Conservation (phyloP, 2,797 vertebrate species). For the Ispidina picta region DNA sequence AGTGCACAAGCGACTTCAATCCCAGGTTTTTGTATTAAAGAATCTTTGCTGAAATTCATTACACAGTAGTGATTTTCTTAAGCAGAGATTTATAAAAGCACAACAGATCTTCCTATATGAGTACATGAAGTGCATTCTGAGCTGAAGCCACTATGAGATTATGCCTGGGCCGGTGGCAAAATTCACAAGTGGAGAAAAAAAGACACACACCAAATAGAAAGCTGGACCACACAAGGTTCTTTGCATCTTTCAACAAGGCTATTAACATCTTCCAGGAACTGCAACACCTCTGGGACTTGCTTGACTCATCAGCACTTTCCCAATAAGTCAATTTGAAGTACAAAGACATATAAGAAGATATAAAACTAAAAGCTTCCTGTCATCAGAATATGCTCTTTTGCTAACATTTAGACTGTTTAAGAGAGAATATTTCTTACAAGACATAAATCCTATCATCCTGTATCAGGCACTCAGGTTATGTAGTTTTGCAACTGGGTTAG, state of each 20-base stretch:
- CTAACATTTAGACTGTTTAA: neutral
- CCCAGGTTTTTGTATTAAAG: neutral
- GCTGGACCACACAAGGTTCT: neutral
- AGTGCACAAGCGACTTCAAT: neutral
- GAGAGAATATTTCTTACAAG: neutral
- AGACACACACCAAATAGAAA: neutral
- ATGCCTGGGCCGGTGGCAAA: neutral
- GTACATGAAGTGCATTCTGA: fast-evolving
- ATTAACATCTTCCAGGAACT: neutral
- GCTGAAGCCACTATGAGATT: fast-evolving
- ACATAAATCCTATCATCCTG: neutral
- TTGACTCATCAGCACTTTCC: neutral
- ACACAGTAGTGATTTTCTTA: neutral
- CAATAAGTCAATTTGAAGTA: neutral
- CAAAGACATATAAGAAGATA: neutral
- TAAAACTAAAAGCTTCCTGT: neutral
- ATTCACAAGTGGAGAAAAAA: neutral
- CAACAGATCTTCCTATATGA: neutral
- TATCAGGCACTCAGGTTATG: neutral
- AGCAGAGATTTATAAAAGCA: too few relatives aligned
- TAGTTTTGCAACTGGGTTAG: neutral
- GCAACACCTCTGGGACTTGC: neutral
- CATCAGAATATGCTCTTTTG: neutral
- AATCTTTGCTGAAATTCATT: neutral
- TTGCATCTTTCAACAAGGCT: neutral